phyloP scores from a whole-genome alignment of 1,140 invertebrate genomes.

The Drosophila kepulauana region DNA sequence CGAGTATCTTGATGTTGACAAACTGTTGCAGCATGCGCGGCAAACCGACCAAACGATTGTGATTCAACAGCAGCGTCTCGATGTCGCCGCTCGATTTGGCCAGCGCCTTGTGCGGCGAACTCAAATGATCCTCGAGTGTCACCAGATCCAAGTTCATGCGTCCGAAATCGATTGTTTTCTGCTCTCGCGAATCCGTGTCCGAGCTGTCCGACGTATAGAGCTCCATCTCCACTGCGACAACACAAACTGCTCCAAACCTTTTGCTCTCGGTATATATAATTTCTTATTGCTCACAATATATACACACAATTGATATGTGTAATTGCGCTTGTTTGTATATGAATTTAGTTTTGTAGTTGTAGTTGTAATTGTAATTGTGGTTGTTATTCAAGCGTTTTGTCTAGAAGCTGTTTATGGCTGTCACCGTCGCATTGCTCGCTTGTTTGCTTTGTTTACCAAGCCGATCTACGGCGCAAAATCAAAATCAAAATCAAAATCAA shows the following conservation, averaged over 20 bases:
- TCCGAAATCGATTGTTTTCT: slow-evolving; percentile 90
- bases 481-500: slow-evolving; percentile 19
- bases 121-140: slow-evolving; percentile 86
- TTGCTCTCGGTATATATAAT: background rate
- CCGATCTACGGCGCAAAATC: slow-evolving; percentile 35
- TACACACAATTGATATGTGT: slow-evolving; percentile 7
- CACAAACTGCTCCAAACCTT: slow-evolving; percentile 17
- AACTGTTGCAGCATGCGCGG: slow-evolving; percentile 88
- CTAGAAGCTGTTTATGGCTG: slow-evolving; percentile 26
- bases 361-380: no score
- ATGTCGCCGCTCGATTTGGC: slow-evolving; percentile 86
- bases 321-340: background rate
- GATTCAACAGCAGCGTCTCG: slow-evolving; percentile 90
- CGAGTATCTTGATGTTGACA: slow-evolving; percentile 90
- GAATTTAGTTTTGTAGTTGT: background rate
- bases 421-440: slow-evolving; percentile 38
- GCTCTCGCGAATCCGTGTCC: slow-evolving; percentile 89
- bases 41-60: slow-evolving; percentile 88
- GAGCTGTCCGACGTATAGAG: slow-evolving; percentile 93
- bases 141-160: slow-evolving; percentile 88
- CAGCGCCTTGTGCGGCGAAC: slow-evolving; percentile 85
- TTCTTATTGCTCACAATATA: slow-evolving; percentile 5
- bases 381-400: slow-evolving; percentile 43
- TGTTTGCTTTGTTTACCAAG: slow-evolving; percentile 18
- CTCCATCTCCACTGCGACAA: slow-evolving; percentile 86